These are phyloP conservation scores for Pachyuromys duprasi DNA, from an alignment of 2,797 vertebrate species.

Conservation along the genomic window DNA sequence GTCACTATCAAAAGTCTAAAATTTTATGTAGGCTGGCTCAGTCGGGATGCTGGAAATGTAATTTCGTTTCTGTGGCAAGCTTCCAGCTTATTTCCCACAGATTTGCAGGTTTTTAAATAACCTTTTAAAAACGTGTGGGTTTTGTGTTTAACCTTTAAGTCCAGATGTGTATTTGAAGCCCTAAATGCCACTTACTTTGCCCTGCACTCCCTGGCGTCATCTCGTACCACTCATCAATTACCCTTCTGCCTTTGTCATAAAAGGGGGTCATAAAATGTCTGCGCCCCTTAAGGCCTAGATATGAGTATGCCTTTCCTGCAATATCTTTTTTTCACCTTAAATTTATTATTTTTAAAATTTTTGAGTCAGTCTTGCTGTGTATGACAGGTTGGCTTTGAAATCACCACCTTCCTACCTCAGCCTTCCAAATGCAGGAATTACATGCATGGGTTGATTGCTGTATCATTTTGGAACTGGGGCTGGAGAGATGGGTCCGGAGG, in stretches of 20 bases:
- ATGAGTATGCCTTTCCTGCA: background rate
- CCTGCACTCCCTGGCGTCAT: background rate
- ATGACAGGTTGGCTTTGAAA: background rate
- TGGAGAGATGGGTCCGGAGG: background rate
- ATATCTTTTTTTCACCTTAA: background rate
- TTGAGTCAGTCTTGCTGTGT: background rate
- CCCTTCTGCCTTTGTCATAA: conserved; percentile 4
- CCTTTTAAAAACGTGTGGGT: background rate
- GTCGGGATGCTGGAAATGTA: background rate
- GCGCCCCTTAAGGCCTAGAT: background rate
- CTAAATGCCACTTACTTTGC: background rate
- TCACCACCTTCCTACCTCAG: background rate
- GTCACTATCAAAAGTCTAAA: background rate
- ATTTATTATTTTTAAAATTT: no score
- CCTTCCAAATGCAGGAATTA: background rate
- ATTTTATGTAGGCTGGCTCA: background rate
- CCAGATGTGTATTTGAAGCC: background rate
- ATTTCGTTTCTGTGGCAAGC: conserved; percentile 36
- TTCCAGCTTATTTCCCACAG: background rate
- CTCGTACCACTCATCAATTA: background rate
- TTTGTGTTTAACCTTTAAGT: conserved; percentile 30
- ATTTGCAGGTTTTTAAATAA: background rate
- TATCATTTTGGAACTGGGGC: background rate
- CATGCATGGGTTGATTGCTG: background rate
- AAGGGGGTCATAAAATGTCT: background rate